Evolutionary conservation across 2,113 vertebrate genomes (phyloP).

Genomic region (Pontoporia blainvillei): DNA sequence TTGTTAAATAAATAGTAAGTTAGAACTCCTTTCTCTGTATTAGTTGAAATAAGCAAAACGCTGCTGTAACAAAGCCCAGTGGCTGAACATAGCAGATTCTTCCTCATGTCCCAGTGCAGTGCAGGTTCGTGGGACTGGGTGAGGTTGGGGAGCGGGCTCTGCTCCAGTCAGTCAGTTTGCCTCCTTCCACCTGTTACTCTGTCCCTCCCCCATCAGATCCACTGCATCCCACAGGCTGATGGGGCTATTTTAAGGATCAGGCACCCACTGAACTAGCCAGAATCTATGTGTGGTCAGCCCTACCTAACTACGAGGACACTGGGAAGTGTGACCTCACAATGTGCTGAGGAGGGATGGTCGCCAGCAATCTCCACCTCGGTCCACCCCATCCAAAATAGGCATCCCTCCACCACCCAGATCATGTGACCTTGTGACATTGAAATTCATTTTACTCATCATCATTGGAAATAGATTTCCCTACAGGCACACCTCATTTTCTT

Average conservation of each 20-base stretch:
- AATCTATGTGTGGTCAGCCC: fast-evolving
- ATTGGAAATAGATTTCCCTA: not conserved
- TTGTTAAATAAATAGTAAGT: not conserved
- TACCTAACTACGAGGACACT: too few species aligned
- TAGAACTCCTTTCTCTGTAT: not conserved
- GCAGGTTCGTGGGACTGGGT: not conserved
- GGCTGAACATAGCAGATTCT: fast-evolving
- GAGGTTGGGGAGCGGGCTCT: not conserved
- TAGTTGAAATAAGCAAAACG: not conserved
- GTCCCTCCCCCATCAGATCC: fast-evolving
- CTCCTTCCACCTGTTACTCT: not conserved
- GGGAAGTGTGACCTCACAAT: fast-evolving
- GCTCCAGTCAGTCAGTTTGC: not conserved
- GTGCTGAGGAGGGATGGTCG: fast-evolving
- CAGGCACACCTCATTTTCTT: not conserved
- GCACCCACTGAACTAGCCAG: not conserved
- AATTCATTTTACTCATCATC: too few species aligned
- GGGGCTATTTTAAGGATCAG: not conserved
- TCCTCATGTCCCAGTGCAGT: not conserved
- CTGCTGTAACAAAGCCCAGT: not conserved
- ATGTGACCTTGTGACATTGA: fast-evolving
- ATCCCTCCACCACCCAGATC: not conserved
- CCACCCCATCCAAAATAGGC: not conserved
- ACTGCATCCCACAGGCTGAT: not conserved
- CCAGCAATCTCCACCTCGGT: not conserved